Conservation (phyloP, 2,797 vertebrate genomes). For the Myotis vivesi region DNA sequence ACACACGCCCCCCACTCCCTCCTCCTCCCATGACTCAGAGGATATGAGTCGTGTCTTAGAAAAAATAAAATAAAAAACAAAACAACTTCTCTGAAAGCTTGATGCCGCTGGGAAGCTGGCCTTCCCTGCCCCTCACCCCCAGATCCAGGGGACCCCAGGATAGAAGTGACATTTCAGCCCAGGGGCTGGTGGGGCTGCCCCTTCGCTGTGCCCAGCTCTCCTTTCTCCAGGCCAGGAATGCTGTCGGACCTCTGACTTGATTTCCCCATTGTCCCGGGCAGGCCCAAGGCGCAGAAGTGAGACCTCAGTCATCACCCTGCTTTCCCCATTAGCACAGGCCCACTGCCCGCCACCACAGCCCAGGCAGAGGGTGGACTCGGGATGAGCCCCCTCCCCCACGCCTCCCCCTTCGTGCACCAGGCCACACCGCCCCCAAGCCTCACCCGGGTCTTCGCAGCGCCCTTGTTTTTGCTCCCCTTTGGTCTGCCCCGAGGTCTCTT, state of each 20-base stretch:
- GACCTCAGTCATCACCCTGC: not conserved
- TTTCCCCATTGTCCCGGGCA: not conserved
- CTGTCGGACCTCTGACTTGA: not conserved
- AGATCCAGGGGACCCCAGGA: not conserved
- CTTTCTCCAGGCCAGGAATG: not conserved
- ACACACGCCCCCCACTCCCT: constrained; percentile 46
- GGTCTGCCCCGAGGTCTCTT: constrained; percentile 95
- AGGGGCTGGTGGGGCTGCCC: not conserved
- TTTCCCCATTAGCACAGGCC: not conserved
- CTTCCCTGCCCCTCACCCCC: not conserved
- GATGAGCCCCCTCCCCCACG: not conserved
- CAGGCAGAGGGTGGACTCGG: too few species aligned
- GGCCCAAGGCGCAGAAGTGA: not conserved
- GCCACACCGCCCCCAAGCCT: constrained; percentile 34
- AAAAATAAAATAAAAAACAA: constrained; percentile 56
- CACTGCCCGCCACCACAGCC: accelerated
- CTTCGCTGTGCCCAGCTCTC: not conserved
- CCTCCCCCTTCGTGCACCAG: not conserved
- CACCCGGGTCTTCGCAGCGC: constrained; percentile 90
- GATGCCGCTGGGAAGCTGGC: not conserved
- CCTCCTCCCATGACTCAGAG: constrained; percentile 74
- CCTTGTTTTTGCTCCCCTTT: constrained; percentile 97
- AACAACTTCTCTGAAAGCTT: constrained; percentile 40
- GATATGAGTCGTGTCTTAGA: constrained; percentile 76
- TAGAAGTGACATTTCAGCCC: not conserved